Base-by-base conservation (phyloP, 2,797 vertebrate species). In the Crypturellus tataupa region DNA sequence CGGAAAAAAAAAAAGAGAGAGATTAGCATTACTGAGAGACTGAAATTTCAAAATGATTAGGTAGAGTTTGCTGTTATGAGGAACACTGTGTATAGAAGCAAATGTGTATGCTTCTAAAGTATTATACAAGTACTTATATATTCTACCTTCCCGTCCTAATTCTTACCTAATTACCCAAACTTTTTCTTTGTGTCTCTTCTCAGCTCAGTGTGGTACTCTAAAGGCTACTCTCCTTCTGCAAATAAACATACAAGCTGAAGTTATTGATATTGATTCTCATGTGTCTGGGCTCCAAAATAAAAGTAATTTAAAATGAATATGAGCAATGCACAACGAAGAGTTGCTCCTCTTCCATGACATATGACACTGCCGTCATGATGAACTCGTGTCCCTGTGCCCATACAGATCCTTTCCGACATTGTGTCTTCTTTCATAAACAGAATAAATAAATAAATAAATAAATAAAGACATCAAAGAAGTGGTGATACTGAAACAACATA, bases 241-340 rank as follows among this genome's bases (percentile, higher is more conserved):
- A 69, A 46, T 16, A 76, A 47, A 44, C 25, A 49, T 55, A 12
- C n/a, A 59, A 88, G 65, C 21, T 69, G 49, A 87, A 91, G 18
- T 29, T 82, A 58, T 68, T 79, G 14, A 62, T 87, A 77, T 24
- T 78, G 58, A 93, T 85, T 94, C 80, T 85, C 33, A 76, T 83
- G 44, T 82, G 62, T 24, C 65, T 87, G 59, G 81, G 31, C 39
- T 83, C 19, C 62, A 60, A 39, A 83, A 81, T 80, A 80, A 68
- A 89, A 89, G 59, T 78, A 79, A 83, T 91, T 64, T 73, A 80
- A 68, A 89, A 89, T 65, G 71, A 79, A 80, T 91, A 53, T 73
- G 88, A 94, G 27, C 51, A 47, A 84, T 53, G 12, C 11, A 29
- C 47, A 91, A 93, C 63, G 87, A 87, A 84, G 40, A 76, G 2